These are phyloP conservation scores for Odontomyia ornata DNA, from an alignment of 2,888 invertebrate species.

Conservation along the genomic window DNA sequence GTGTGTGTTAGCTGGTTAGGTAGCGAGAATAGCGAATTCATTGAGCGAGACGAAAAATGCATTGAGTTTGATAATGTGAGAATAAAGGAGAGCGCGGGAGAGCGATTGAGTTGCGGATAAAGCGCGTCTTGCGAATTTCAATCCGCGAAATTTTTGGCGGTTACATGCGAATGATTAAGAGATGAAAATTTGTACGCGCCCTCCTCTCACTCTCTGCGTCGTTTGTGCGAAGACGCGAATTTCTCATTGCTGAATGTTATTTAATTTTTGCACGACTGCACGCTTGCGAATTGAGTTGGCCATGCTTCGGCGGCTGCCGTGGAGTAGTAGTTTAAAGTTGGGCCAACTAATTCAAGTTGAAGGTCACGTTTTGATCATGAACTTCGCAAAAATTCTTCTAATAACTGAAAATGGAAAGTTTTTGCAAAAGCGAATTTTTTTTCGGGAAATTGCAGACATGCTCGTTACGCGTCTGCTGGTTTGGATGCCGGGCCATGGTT, in stretches of 20 bases:
- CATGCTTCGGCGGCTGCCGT: not conserved
- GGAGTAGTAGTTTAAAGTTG: not conserved
- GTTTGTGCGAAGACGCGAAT: not conserved
- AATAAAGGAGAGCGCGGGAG: not conserved
- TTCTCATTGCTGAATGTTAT: not conserved
- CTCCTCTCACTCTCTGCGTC: not conserved
- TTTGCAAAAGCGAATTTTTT: conserved; percentile 26
- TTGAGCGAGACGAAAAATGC: conserved; percentile 13
- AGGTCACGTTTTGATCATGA: conserved; percentile 35
- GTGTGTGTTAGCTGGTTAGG: not conserved
- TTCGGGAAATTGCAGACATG: not conserved
- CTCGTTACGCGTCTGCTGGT: not conserved
- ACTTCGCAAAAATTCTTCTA: conserved; percentile 26
- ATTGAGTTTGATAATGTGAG: not conserved
- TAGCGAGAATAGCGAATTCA: not conserved
- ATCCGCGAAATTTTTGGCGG: conserved; percentile 1
- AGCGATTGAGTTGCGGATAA: not conserved
- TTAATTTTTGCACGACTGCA: conserved; percentile 33
- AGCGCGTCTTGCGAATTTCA: conserved; percentile 23
- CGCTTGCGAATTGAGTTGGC: not conserved
- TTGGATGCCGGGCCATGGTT: no score
- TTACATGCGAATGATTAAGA: not conserved
- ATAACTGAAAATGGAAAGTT: conserved; percentile 42
- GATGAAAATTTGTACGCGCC: conserved; percentile 19
- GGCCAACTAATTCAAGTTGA: conserved; percentile 35